Evolutionary conservation across 2,797 vertebrate species (phyloP).

Genomic region (Cacajao melanocephalus): DNA sequence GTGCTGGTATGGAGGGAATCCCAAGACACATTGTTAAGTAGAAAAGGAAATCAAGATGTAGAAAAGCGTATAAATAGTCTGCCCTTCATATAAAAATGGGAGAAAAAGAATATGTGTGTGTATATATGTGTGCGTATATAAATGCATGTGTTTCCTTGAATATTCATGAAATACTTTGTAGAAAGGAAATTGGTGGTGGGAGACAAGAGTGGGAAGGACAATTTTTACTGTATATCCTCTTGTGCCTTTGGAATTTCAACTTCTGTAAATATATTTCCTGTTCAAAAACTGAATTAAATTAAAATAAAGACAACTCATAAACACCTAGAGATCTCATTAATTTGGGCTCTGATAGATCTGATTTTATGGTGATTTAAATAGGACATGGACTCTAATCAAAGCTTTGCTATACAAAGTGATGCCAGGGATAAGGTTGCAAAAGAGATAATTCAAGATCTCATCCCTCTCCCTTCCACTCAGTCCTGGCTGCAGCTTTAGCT

Average conservation of each 20-base stretch:
- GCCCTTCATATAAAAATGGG: not conserved
- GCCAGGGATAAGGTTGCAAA: not conserved
- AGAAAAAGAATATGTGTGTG: not conserved
- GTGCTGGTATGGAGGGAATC: not conserved
- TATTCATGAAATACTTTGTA: not conserved
- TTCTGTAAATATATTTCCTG: not conserved
- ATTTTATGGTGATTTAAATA: not conserved
- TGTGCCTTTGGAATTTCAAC: conserved; percentile 5
- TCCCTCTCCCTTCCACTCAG: not conserved
- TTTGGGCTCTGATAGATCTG: not conserved
- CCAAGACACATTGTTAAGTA: not conserved
- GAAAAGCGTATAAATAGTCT: not conserved
- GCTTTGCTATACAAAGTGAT: not conserved
- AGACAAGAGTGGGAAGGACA: not conserved
- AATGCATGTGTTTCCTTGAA: not conserved
- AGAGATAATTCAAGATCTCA: not conserved
- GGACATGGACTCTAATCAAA: not conserved
- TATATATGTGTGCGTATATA: not conserved
- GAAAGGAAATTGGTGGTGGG: not conserved
- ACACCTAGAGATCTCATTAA: not conserved
- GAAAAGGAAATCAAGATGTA: not conserved
- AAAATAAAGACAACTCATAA: not conserved
- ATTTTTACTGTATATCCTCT: not conserved
- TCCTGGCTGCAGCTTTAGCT: not conserved
- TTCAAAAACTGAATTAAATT: not conserved